These are phyloP conservation scores for Oncorhynchus kisutch DNA, from an alignment of 2,113 vertebrate genomes.

Conservation along the genomic window DNA sequence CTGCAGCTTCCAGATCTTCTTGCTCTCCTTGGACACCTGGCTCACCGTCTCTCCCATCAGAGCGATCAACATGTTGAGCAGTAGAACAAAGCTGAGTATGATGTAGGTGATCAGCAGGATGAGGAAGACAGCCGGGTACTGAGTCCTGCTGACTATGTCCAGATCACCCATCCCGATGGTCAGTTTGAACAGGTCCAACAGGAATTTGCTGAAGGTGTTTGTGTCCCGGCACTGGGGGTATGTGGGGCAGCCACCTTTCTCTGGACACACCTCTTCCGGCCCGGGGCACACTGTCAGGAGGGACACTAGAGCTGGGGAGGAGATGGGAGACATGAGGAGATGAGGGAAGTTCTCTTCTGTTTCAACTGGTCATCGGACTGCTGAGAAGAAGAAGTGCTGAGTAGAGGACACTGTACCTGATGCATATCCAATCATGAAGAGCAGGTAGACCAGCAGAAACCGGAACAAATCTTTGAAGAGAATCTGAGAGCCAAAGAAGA, in stretches of 20 bases:
- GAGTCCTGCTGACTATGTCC: slow-evolving; percentile 87
- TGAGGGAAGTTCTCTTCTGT: background rate
- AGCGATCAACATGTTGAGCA: slow-evolving; percentile 98
- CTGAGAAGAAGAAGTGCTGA: background rate
- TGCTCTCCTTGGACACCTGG: slow-evolving; percentile 97
- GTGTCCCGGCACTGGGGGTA: slow-evolving; percentile 88
- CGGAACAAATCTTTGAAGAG: slow-evolving; percentile 97
- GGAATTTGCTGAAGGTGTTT: slow-evolving; percentile 88
- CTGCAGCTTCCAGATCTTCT: slow-evolving; percentile 99
- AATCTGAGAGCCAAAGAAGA: slow-evolving; percentile 75
- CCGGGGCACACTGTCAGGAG: slow-evolving; percentile 84
- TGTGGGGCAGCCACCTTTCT: slow-evolving; percentile 58
- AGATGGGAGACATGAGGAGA: background rate
- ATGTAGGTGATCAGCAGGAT: slow-evolving; percentile 93
- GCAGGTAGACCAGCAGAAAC: slow-evolving; percentile 94
- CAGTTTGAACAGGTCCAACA: slow-evolving; percentile 95
- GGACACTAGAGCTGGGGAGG: slow-evolving; percentile 84
- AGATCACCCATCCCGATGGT: slow-evolving; percentile 95
- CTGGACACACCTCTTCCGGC: slow-evolving; percentile 69
- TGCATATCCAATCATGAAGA: slow-evolving; percentile 97
- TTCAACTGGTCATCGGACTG: background rate
- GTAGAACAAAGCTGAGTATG: slow-evolving; percentile 95
- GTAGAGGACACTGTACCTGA: slow-evolving; percentile 77
- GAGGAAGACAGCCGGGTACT: slow-evolving; percentile 91
- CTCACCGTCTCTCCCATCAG: slow-evolving; percentile 97